Conservation (phyloP, 2,113 vertebrate genomes). For the Pteruthius melanotis region DNA sequence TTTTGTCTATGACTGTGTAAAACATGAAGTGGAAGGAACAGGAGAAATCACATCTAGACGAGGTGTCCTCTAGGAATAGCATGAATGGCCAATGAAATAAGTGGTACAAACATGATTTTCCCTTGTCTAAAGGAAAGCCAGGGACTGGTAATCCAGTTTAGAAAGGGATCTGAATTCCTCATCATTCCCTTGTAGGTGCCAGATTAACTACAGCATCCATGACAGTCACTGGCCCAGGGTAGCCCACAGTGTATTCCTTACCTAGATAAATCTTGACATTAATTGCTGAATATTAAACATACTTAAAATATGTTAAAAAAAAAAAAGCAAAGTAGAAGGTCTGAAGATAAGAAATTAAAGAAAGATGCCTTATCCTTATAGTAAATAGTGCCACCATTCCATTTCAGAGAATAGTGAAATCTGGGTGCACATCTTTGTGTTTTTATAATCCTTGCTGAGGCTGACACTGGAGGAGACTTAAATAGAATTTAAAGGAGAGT, state of each 20-base stretch:
- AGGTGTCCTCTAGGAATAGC: neutral
- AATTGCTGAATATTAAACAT: neutral
- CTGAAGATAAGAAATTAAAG: neutral
- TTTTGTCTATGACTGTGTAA: neutral
- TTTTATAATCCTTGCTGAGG: neutral
- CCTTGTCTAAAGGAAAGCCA: neutral
- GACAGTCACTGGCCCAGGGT: neutral
- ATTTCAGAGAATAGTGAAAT: neutral
- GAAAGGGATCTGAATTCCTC: neutral
- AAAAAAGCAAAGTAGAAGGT: fast-evolving
- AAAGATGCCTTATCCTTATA: neutral
- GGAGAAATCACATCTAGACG: neutral
- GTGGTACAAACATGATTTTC: neutral
- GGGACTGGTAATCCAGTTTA: neutral
- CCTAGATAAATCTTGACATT: neutral
- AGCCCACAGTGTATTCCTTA: neutral
- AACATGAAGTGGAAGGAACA: neutral
- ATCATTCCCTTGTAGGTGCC: neutral
- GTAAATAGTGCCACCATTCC: too few relatives aligned
- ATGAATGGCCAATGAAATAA: neutral
- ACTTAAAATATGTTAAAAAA: neutral
- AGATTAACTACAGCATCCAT: neutral
- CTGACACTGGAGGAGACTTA: neutral
- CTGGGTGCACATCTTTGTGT: neutral
- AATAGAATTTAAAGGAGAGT: neutral